Conservation (phyloP, 2,888 invertebrate genomes). For the Xiphydria camelus region DNA sequence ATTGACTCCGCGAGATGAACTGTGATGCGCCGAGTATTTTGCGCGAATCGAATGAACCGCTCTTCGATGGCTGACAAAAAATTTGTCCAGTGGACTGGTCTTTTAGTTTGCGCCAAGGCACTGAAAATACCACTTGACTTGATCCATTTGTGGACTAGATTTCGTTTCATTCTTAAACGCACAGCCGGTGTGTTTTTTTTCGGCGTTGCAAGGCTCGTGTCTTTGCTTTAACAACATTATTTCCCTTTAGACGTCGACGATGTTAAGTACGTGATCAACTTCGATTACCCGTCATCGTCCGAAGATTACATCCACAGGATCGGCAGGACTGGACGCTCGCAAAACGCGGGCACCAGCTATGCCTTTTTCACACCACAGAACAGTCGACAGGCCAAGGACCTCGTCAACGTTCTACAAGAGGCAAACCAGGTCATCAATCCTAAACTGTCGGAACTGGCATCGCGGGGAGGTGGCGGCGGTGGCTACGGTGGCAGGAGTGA, state of each 20-base stretch:
- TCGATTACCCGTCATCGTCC: conserved; percentile 92
- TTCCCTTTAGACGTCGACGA: conserved; percentile 88
- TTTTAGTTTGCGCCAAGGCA: no score
- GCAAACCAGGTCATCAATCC: conserved; percentile 85
- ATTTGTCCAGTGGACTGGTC: no score
- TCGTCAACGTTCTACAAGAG: conserved; percentile 85
- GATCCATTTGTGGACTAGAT: no score
- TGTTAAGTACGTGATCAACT: conserved; percentile 95
- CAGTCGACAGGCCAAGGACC: conserved; percentile 83
- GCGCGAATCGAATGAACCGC: no score
- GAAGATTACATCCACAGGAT: conserved; percentile 97
- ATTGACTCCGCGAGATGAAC: no score
- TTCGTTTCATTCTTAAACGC: no score
- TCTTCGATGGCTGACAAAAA: no score
- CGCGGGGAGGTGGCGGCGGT: conserved; percentile 65
- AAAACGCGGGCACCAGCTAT: conserved; percentile 88
- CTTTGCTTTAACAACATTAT: conserved; percentile 23
- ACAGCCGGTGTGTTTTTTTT: no score
- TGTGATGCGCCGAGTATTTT: no score
- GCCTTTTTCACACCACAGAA: conserved; percentile 93
- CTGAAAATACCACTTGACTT: no score
- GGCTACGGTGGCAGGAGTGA: conserved; percentile 60
- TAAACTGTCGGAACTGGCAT: conserved; percentile 79
- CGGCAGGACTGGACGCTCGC: conserved; percentile 88
- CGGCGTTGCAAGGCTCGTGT: no score